Evolutionary conservation across 2,113 vertebrate species (phyloP), one percentile per base, ranked within the genome.

Genomic region (Menidia beryllina): DNA sequence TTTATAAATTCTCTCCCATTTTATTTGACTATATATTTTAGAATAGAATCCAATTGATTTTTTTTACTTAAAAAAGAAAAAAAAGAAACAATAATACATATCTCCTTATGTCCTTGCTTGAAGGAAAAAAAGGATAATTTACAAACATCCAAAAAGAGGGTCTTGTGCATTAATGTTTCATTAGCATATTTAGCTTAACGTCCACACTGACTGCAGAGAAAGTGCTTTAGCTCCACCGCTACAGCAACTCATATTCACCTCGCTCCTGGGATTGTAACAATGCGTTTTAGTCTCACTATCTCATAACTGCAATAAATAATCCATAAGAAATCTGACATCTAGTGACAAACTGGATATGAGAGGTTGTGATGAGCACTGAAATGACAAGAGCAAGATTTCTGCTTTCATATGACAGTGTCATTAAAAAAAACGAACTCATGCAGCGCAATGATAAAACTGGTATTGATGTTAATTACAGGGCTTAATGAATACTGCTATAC

Each of bases 281-380:
- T 39, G 26, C 55, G n/a, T 74, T 79, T 72, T 63, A 69, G 20
- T 59, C 36, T 59, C 38, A 41, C 52, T 58, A 41, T 74, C 34
- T 61, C 48, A 65, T 25, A 23, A 5, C 56, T 68, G 15, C 45
- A 34, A 58, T 79, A 15, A 73, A 73, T 82, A 55, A 76, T 76
- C 54, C 21, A 49, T 71, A 65, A 23, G 52, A 26, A 21, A 20
- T 23, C 34, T 63, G 54, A 76, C 66, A 68, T 74, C 15, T 73
- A 61, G 69, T 61, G 27, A 49, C 39, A 56, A 66, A 26, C 3
- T 36, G 13, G 5, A 1, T 39, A 47, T 50, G n/a, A n/a, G n/a
- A 58, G 69, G 24, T 59, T 62, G 26, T 53, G 43, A 10, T 27
- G 2, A 17, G 38, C 26, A 43, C 49, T 36, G 20, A 64, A 75